Evolutionary conservation across 2,113 vertebrate species (phyloP).

Genomic region (Sciurus niger): DNA sequence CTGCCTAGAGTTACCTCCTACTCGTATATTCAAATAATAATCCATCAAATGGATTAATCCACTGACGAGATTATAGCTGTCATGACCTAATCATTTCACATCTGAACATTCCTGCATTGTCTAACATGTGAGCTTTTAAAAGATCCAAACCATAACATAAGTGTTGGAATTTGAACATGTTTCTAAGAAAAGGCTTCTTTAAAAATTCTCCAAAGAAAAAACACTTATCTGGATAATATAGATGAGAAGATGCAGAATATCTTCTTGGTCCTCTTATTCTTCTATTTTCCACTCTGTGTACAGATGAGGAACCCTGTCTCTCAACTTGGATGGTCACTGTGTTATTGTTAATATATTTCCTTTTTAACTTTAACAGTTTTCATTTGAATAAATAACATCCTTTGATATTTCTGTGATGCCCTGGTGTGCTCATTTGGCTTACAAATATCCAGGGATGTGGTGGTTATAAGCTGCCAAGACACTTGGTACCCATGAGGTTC

Average conservation of each 20-base stretch:
- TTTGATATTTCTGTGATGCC: slow-evolving; percentile 32
- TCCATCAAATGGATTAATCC: no score
- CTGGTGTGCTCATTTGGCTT: slow-evolving; percentile 16
- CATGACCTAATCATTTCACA: no score
- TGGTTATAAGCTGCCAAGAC: neutral
- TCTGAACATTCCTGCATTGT: no score
- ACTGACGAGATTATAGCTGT: no score
- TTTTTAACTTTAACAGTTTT: slow-evolving; percentile 50
- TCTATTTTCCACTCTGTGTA: neutral
- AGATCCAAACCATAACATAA: neutral
- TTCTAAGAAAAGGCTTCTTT: neutral
- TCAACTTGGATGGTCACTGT: neutral
- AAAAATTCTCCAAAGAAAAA: neutral
- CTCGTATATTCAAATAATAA: no score
- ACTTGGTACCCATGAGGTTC: neutral
- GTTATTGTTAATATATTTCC: neutral
- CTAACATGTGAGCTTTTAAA: no score
- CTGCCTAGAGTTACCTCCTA: no score
- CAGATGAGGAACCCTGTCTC: neutral
- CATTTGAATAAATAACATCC: slow-evolving; percentile 20
- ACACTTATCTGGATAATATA: fast-evolving
- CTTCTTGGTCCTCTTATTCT: neutral
- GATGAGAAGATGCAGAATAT: neutral
- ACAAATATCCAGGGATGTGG: neutral
- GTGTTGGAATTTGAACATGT: neutral